Evolutionary conservation across 2,797 vertebrate genomes (phyloP).

Genomic region (Enteromius trimaculatus): DNA sequence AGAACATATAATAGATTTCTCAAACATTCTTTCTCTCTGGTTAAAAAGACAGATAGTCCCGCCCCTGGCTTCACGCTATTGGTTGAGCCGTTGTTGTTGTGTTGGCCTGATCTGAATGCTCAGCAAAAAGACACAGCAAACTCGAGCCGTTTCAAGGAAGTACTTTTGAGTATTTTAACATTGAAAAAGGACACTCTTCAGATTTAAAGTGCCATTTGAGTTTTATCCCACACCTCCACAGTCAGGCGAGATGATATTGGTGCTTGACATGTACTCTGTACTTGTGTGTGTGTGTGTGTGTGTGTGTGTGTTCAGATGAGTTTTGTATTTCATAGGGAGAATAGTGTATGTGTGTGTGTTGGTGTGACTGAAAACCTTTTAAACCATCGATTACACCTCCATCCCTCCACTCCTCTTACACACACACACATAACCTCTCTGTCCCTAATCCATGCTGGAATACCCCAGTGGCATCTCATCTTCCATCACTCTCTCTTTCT

Average conservation of each 20-base stretch:
- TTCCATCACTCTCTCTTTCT: slow-evolving; percentile 71
- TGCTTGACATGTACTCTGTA: background rate
- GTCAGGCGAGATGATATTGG: slow-evolving; percentile 21
- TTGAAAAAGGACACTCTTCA: background rate
- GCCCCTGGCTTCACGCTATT: background rate
- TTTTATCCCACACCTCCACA: slow-evolving; percentile 11
- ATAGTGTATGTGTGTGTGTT: slow-evolving; percentile 42
- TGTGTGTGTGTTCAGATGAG: slow-evolving; percentile 32
- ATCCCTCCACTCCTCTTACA: slow-evolving; percentile 50
- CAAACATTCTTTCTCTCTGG: background rate
- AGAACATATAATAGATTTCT: background rate
- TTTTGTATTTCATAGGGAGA: slow-evolving; percentile 35
- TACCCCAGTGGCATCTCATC: slow-evolving; percentile 79
- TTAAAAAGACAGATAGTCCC: background rate
- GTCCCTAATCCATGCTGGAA: slow-evolving; percentile 80
- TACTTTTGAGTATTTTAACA: background rate
- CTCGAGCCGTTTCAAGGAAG: background rate
- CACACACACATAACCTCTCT: slow-evolving; percentile 59
- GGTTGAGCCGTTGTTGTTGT: background rate
- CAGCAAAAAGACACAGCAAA: background rate
- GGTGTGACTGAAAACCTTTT: slow-evolving; percentile 78
- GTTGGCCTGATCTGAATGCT: background rate
- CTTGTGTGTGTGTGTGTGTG: background rate
- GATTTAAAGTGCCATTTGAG: slow-evolving; percentile 25
- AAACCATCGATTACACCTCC: slow-evolving; percentile 78